A percentile compares a stretch with the other conserved stretches of the same genome.
Conservation (phyloP, 1,140 invertebrate species). For the Bombus pascuorum region DNA sequence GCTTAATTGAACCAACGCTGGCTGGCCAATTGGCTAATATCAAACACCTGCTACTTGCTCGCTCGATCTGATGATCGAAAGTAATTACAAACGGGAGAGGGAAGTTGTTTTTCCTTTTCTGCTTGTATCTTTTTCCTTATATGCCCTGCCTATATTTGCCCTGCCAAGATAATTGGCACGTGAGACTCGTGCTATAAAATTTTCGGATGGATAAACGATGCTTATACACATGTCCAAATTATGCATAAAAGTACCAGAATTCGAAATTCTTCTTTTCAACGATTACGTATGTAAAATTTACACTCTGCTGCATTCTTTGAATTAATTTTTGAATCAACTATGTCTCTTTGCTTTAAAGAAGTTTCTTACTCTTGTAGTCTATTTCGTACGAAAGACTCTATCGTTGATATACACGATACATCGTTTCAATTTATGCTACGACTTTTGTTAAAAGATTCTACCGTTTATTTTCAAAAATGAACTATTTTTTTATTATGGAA, state of each 20-base stretch:
- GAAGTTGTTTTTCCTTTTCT: neutral
- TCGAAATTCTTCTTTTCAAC: neutral
- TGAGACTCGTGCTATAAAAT: neutral
- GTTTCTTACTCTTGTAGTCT: too few species aligned
- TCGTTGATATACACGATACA: too few species aligned
- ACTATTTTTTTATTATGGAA: too few species aligned
- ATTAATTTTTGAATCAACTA: neutral
- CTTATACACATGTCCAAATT: neutral
- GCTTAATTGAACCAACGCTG: slow-evolving; percentile 61
- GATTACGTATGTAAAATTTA: neutral
- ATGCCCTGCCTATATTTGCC: neutral
- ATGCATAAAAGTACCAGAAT: neutral
- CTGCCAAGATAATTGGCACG: neutral
- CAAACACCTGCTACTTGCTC: slow-evolving; percentile 52
- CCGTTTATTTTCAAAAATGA: too few species aligned
- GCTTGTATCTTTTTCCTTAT: neutral
- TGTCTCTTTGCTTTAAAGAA: too few species aligned
- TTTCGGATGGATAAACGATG: neutral
- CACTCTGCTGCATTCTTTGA: neutral
- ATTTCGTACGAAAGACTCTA: too few species aligned
- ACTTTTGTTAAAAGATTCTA: too few species aligned
- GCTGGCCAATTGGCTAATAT: slow-evolving; percentile 40
- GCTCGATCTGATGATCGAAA: slow-evolving; percentile 8
- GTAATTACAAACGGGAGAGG: slow-evolving; percentile 1
- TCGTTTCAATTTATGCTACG: too few species aligned